phyloP scores from a whole-genome alignment of 2,113 vertebrate species.

The Rynchops niger region DNA sequence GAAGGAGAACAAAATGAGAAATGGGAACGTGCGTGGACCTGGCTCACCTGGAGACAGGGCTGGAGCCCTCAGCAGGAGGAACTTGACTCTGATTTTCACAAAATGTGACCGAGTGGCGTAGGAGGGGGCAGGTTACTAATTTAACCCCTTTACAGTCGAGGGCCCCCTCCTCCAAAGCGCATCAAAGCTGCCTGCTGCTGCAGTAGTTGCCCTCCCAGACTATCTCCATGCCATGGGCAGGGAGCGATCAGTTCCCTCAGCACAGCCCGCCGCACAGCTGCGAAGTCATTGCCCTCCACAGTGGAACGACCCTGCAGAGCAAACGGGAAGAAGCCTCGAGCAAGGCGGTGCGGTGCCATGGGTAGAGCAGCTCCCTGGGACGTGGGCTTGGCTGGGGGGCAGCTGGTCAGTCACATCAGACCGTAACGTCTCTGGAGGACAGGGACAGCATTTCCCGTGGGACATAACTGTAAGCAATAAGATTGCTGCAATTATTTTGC shows the following conservation, averaged over 20 bases:
- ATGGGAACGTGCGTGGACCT: neutral
- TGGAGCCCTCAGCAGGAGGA: neutral
- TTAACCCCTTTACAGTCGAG: neutral
- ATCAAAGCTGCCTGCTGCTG: neutral
- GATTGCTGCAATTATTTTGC: neutral
- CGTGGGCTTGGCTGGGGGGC: neutral
- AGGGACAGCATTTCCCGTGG: neutral
- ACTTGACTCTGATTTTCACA: neutral
- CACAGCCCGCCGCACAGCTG: neutral
- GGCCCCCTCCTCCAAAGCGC: neutral
- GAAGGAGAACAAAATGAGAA: neutral
- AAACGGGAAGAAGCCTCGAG: neutral
- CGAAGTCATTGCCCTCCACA: neutral
- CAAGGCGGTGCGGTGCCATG: fast-evolving
- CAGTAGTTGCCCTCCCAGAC: neutral
- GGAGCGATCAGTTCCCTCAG: neutral
- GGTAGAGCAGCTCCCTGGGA: neutral
- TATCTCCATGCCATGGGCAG: fast-evolving
- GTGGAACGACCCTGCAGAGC: neutral
- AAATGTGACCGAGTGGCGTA: neutral
- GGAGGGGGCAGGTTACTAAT: neutral
- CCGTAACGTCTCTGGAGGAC: neutral
- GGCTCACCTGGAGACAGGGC: neutral
- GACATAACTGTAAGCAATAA: too few relatives aligned
- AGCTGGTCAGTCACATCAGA: neutral